Evolutionary conservation across 2,113 vertebrate species (phyloP), one percentile per base, ranked within the genome.

Genomic region (Pelecanoides urinatrix): DNA sequence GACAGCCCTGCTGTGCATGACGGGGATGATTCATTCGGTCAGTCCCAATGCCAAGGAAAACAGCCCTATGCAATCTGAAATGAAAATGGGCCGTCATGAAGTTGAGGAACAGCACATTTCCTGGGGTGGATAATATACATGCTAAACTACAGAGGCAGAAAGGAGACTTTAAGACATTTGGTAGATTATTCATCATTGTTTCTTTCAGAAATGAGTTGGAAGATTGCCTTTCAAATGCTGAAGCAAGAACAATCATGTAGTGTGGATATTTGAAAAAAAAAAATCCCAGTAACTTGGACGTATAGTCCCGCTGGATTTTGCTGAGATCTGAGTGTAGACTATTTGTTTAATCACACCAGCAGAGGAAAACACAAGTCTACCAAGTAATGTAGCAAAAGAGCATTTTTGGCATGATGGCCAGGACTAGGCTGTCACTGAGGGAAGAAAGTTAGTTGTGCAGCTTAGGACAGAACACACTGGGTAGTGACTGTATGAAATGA

Each of bases 1-100:
- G 96, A 97, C 96, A 93, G 73, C 62, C 96, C 94, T 92, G 96
- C 93, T 97, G 95, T 91, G 92, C 53, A 15, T 45, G 90, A n/a
- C 82, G 90, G 58, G 66, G 90, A 91, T 96, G 94, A 97, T 96
- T 97, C 93, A 97, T 55, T 85, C 44, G 82, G 71, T 65, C 53
- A 93, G 63, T 66, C 71, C 62, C 34, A 11, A 9, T 76, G 96
- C 93, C 95, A 96, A 97, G 66, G 62, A 96, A 96, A 96, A 96
- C 66, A 96, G 62, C 70, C 59, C 76, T 9, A 10, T 91, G 52
- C 74, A 62, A 87, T 90, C 90, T 62, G 74, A 95, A 96, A 95
- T 79, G 77, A 96, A 95, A 97, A 95, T 36, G 85, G 87, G 34
- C 71, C 1, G 1, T 82, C 92, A 80, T 76, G 75, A 88, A 44